Conservation (phyloP, 2,888 invertebrate species). For the Physocephala rufipes region DNA sequence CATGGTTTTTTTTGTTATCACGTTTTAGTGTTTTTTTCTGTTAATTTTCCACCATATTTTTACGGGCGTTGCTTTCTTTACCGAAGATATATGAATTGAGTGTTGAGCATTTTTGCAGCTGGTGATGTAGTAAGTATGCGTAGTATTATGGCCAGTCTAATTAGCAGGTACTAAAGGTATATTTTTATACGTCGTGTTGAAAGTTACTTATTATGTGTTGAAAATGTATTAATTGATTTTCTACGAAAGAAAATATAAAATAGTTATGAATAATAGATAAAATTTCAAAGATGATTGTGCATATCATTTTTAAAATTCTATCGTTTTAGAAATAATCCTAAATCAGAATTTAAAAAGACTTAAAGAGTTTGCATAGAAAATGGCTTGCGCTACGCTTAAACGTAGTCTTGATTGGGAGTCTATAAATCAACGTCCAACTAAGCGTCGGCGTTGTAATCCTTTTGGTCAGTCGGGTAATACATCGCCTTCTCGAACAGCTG, state of each 20-base stretch:
- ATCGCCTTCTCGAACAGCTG: slow-evolving; percentile 52
- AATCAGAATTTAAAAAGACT: background rate
- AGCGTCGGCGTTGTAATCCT: slow-evolving; percentile 90
- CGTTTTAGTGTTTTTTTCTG: too few species aligned
- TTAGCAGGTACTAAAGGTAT: slow-evolving; percentile 12
- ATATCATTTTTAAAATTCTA: background rate
- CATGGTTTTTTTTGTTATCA: too few species aligned
- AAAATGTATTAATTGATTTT: background rate
- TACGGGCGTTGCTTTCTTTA: too few species aligned
- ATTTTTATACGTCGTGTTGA: background rate
- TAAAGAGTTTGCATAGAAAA: slow-evolving; percentile 67
- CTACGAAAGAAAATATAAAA: too few species aligned
- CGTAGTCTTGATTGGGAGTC: slow-evolving; percentile 95
- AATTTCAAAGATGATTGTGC: background rate
- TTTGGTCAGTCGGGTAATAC: slow-evolving; percentile 73
- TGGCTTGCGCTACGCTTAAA: slow-evolving; percentile 99
- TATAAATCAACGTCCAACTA: slow-evolving; percentile 85
- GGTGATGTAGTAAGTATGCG: background rate
- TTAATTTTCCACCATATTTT: too few species aligned
- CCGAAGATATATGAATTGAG: too few species aligned
- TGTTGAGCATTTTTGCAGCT: too few species aligned
- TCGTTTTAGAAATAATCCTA: background rate
- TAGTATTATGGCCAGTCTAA: background rate
- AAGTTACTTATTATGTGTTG: background rate
- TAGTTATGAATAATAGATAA: too few species aligned